A percentile compares a stretch with the other conserved stretches of the same genome.
These are phyloP conservation scores for Semibalanus balanoides DNA, from an alignment of 1,140 invertebrate genomes.

Conservation along the genomic window DNA sequence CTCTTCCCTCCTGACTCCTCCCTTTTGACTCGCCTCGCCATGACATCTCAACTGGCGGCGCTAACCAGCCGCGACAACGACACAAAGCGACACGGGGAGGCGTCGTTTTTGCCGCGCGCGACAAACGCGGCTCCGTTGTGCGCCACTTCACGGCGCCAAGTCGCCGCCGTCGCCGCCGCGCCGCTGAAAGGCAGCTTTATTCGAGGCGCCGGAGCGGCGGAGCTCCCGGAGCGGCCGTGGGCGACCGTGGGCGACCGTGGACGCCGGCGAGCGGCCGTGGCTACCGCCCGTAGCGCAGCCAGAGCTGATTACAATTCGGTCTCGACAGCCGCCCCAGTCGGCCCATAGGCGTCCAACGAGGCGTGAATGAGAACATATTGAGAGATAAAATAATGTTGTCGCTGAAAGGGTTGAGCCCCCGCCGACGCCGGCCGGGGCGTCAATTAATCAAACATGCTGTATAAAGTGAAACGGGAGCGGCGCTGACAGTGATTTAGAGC, in stretches of 20 bases:
- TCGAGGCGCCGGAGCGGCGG: no score
- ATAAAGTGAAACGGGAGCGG: neutral
- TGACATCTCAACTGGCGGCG: no score
- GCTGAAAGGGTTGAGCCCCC: slow-evolving; percentile 1
- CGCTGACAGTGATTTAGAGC: neutral
- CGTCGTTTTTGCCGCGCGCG: neutral
- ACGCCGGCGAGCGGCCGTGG: no score
- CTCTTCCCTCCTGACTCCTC: no score
- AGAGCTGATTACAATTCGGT: neutral
- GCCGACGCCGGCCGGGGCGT: neutral
- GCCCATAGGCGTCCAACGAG: neutral
- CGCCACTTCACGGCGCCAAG: neutral
- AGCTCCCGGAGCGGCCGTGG: no score
- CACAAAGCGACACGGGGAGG: neutral
- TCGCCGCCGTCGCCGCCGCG: neutral
- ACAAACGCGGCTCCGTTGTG: neutral
- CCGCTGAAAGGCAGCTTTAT: neutral
- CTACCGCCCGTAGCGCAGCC: no score
- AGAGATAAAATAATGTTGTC: slow-evolving; percentile 2
- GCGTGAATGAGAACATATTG: neutral
- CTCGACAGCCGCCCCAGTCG: neutral
- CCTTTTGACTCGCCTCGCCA: no score
- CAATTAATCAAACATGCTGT: neutral
- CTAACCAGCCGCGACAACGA: neutral
- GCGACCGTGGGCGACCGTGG: no score